A percentile compares a stretch with the other conserved stretches of the same genome.
Evolutionary conservation across 2,797 vertebrate species (phyloP).

Genomic region (Poecilia velifera): DNA sequence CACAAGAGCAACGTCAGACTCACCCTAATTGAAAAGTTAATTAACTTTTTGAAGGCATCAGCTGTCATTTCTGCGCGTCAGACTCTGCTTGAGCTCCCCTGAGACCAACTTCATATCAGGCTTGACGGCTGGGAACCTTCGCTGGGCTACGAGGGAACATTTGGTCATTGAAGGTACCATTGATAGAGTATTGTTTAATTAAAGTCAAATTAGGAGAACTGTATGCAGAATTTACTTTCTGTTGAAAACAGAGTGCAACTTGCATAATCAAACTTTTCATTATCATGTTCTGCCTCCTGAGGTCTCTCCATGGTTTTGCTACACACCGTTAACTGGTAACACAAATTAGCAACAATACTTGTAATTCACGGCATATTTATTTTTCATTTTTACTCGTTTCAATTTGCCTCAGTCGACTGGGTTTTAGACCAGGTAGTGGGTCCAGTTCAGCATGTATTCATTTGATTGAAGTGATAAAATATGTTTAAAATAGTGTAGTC

Average conservation of each 20-base stretch:
- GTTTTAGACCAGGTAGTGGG: neutral
- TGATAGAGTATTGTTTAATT: constrained; percentile 97
- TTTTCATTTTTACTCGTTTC: neutral
- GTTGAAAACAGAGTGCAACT: constrained; percentile 87
- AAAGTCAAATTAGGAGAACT: constrained; percentile 94
- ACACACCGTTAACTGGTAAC: neutral
- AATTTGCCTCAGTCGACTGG: neutral
- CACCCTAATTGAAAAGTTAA: constrained; percentile 97
- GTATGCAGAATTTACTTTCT: constrained; percentile 93
- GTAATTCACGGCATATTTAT: neutral
- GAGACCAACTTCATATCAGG: constrained; percentile 88
- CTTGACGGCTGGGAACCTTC: constrained; percentile 88
- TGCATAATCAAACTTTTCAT: constrained; percentile 94
- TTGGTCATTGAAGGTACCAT: constrained; percentile 92
- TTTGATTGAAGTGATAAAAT: neutral
- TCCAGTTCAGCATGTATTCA: neutral
- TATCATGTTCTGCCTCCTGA: constrained; percentile 86
- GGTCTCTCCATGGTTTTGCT: constrained; percentile 80
- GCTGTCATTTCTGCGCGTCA: constrained; percentile 93
- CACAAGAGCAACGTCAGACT: constrained; percentile 84
- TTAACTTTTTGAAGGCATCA: constrained; percentile 97
- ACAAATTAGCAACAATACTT: neutral
- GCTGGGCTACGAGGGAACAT: constrained; percentile 88
- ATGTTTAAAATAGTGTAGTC: too few species aligned
- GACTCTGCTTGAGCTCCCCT: constrained; percentile 83